Evolutionary conservation across 2,888 invertebrate genomes (phyloP), one percentile per base, ranked within the genome.

Genomic region (Amphipoea oculea): DNA sequence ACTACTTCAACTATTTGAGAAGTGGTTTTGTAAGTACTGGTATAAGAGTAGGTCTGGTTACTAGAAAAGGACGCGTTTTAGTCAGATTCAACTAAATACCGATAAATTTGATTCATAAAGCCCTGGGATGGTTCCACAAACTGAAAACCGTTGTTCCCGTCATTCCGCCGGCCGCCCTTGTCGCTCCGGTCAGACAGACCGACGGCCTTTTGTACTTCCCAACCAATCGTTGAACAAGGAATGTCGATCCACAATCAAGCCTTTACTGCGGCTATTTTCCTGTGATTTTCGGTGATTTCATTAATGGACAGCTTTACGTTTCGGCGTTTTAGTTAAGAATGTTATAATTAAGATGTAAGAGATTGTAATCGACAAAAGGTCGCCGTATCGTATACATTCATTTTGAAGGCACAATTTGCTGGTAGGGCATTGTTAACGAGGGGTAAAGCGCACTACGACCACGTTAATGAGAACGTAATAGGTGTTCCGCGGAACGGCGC

Each of bases 381-480:
- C 75, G 75, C 69, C 70, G 88, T 91, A 92, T 92, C 92, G 90
- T 92, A 92, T 90, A 93, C 90, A 93, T 93, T 92, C 91, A 93
- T 94, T 94, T 92, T 90, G 89, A 91, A 92, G 92, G 93, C 90
- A 93, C 92, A 93, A 92, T 93, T 94, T 92, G 90, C 92, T 91
- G 89, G 91, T 89, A 90, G 92, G 92, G 92, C 90, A 92, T 94
- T 94, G 94, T 94, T 94, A 94, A 94, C 93, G 94, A 93, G 92
- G 92, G 91, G 92, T 92, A 93, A 93, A 94, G 91, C 92, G 90
- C 91, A 92, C 92, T 93, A 93, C 92, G 92, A 91, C 91, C 91
- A 89, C 91, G 92, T 92, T 95, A 95, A 95, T 95, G 94, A 94
- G 94, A 94, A 94, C 92, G 92, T 94, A 95, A 95, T 95, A 94